Evolutionary conservation across 2,797 vertebrate genomes (phyloP).

Genomic region (Karalla daura): DNA sequence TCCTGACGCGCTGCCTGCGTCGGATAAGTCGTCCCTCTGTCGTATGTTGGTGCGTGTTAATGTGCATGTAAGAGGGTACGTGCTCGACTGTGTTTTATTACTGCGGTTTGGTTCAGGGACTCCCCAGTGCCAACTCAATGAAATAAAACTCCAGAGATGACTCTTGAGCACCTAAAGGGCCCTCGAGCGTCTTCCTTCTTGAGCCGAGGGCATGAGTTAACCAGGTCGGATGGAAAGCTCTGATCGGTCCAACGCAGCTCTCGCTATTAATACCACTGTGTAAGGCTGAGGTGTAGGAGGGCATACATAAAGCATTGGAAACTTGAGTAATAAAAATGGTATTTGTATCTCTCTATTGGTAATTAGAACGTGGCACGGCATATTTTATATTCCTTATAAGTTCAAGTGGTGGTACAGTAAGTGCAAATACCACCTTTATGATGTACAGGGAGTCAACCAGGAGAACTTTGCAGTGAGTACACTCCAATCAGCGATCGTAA

Average conservation of each 20-base stretch:
- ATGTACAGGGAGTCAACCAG: neutral
- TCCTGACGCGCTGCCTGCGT: slow-evolving; percentile 58
- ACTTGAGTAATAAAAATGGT: neutral
- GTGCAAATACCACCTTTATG: neutral
- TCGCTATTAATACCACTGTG: slow-evolving; percentile 23
- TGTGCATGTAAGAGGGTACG: slow-evolving; percentile 4
- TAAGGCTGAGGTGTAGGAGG: neutral
- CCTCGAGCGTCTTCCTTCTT: slow-evolving; percentile 43
- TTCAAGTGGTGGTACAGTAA: neutral
- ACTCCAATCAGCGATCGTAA: neutral
- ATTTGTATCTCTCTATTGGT: neutral
- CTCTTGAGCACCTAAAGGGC: slow-evolving; percentile 48
- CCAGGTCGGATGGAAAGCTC: slow-evolving; percentile 34
- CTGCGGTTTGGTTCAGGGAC: slow-evolving; percentile 55
- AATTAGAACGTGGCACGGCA: neutral
- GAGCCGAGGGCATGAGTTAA: slow-evolving; percentile 44
- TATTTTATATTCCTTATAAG: neutral
- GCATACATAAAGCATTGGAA: slow-evolving; percentile 6
- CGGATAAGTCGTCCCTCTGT: slow-evolving; percentile 60
- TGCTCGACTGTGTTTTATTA: slow-evolving; percentile 52
- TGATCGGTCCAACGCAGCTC: slow-evolving; percentile 22
- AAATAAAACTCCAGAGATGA: slow-evolving; percentile 58
- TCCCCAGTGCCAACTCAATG: slow-evolving; percentile 62
- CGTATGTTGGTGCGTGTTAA: slow-evolving; percentile 33
- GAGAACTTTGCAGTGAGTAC: neutral